Percentiles rank a stretch among this genome's conserved stretches.
phyloP scores from a whole-genome alignment of 2,888 invertebrate genomes.

The Sarcophaga variegata region DNA sequence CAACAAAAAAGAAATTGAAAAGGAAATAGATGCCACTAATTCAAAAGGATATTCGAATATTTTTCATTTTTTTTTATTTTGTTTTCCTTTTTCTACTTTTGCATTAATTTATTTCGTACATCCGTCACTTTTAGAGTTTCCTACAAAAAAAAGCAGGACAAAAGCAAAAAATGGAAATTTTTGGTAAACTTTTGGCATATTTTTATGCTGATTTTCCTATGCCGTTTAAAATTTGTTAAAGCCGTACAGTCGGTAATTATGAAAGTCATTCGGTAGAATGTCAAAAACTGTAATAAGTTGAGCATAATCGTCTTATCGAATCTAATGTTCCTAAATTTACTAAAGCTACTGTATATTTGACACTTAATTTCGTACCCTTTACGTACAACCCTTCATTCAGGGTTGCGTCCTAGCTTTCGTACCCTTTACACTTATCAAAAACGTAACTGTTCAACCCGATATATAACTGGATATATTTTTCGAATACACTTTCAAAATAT shows the following conservation, averaged over 20 bases:
- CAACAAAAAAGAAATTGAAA: not conserved
- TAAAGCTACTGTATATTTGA: no score
- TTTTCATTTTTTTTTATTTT: not conserved
- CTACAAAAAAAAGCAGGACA: constrained; percentile 7
- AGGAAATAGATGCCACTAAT: constrained; percentile 58
- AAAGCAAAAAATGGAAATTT: constrained; percentile 2
- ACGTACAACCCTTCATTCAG: no score
- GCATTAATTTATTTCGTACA: constrained; percentile 45
- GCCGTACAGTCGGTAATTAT: not conserved
- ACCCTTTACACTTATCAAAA: no score
- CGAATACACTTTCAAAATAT: no score
- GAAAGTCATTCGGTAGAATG: no score
- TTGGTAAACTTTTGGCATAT: constrained; percentile 18
- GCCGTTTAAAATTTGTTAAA: not conserved
- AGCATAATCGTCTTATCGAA: no score
- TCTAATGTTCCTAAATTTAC: no score
- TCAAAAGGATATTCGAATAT: constrained; percentile 56
- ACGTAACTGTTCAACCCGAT: no score
- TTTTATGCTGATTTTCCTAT: not conserved
- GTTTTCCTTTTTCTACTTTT: not conserved
- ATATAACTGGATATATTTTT: no score
- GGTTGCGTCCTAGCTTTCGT: no score
- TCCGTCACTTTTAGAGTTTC: constrained; percentile 60
- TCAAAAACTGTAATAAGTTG: no score
- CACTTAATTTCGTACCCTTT: no score